Base-by-base conservation (phyloP, 2,797 vertebrate genomes). In the Sebastes vulpes region DNA sequence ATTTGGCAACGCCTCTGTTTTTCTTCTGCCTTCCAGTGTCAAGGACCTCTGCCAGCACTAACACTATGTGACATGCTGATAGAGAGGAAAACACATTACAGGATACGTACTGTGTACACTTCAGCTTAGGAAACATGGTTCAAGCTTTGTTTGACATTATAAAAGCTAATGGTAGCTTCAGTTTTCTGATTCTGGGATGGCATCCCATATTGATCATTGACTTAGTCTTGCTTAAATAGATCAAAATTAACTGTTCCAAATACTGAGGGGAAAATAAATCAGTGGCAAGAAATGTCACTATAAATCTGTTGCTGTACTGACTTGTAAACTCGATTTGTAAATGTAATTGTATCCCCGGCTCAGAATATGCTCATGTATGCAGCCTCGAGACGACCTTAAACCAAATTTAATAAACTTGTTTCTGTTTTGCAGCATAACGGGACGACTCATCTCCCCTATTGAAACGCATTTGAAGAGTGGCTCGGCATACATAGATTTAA, bases 1-100 rank as follows among this genome's bases (percentile, higher is more conserved):
- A 3, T 74, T 68, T 84, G 86, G 71, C 84, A 79, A n/a, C 6
- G 1, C n/a, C 25, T 71, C 16, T 70, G 73, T 80, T 90, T 89
- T 81, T 67, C 68, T 60, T 85, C 60, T 73, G 31, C 52, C 53
- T 79, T 70, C 11, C 29, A 28, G 3, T 64, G 71, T 72, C 42
- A 58, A 52, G 14, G 38, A 50, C 10, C 25, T 79, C 57, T 71
- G 65, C 67, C 50, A 74, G 32, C 18, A 5, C 2, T 35, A 31
- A 69, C 2, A 4, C 42, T 29, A 25, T 53, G 25, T 54, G 65
- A 63, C 65, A 71, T 10, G 10, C 31, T 35, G 56, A 61, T 56
- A 8, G 28, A 66, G 50, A 78, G 12, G 18, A 68, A 84, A 74
- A 72, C 42, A 69, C 20, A 29, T 70, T 53, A 42, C 9, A 16